Evolutionary conservation across 2,888 invertebrate species (phyloP), one percentile per base, ranked within the genome.

Genomic region (Drosophila meridionalis): DNA sequence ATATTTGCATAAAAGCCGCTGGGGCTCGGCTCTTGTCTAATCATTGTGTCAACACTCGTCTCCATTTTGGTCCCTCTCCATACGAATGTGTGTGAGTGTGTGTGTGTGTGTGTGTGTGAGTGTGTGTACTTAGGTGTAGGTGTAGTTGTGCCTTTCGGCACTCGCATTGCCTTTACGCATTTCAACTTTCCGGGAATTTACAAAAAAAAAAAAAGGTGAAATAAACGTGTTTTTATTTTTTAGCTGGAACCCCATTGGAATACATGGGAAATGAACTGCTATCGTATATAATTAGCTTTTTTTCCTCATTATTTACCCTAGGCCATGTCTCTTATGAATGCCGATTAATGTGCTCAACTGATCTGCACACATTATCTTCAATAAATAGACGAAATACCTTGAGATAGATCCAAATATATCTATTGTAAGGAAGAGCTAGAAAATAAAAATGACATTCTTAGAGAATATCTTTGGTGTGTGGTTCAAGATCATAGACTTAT

Each of bases 21-120:
- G 64, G 74, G 70, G 80, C 63, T 65, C 63, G 68, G 69, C 83
- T 80, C 73, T 85, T 85, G 89, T 90, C 84, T 85, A 85, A 85
- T 85, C 84, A 89, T 78, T 86, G 50, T 78, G 75, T 78, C 86
- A 89, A 90, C 66, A 45, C 61, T 26, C 28, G 73, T 63, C 58
- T 68, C 14, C 40, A 28, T 28, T 61, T 58, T 52, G 53, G 50
- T 61, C 58, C 76, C 67, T 62, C 20, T 53, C 3, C 34, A 34
- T 7, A 42, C 7, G 7, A 7, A 42, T 11, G 2, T 9, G 0
- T 34, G 7, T 8, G 5, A 11, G 3, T 2, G 5, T n/a, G 3
- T 2, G 9, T 57, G 12, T 12, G 2, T 52, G n/a, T 32, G 4
- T n/a, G 4, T n/a, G 14, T 9, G 32, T 48, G 48, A 47, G 30